These are phyloP conservation scores for Drosophila niveifrons DNA, from an alignment of 2,888 invertebrate species.

Conservation along the genomic window DNA sequence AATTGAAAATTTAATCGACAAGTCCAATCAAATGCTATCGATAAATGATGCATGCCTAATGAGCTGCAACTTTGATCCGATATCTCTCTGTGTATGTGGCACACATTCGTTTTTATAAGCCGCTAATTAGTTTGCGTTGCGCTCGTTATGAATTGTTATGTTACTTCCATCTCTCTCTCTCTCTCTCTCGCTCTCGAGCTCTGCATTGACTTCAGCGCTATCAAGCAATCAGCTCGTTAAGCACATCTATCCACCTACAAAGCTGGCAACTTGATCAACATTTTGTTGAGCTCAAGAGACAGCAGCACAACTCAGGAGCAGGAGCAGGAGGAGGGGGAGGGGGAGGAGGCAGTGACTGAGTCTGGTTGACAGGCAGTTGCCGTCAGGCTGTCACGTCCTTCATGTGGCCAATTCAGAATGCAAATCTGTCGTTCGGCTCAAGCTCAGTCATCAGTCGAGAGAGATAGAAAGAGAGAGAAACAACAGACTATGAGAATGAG, in stretches of 20 bases:
- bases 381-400: constrained; percentile 51
- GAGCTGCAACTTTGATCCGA: constrained; percentile 22
- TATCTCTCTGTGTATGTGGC: neutral
- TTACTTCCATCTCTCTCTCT: no score
- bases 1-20: constrained; percentile 64
- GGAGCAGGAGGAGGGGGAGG: no score
- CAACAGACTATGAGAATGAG: neutral
- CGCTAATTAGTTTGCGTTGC: constrained; percentile 70
- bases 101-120: constrained; percentile 46
- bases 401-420: constrained; percentile 77
- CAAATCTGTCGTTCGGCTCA: constrained; percentile 61
- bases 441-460: constrained; percentile 38
- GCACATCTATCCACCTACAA: constrained; percentile 20
- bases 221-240: constrained; percentile 40
- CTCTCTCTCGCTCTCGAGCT: neutral
- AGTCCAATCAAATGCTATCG: constrained; percentile 51
- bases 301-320: neutral
- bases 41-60: constrained; percentile 62
- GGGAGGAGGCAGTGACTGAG: neutral
- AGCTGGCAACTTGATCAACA: constrained; percentile 40
- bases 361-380: constrained; percentile 11
- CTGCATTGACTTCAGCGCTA: constrained; percentile 31
- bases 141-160: constrained; percentile 52
- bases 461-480: neutral
- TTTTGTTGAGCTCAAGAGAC: constrained; percentile 5